Evolutionary conservation across 2,888 invertebrate genomes (phyloP).

Genomic region (Agrochola lota): DNA sequence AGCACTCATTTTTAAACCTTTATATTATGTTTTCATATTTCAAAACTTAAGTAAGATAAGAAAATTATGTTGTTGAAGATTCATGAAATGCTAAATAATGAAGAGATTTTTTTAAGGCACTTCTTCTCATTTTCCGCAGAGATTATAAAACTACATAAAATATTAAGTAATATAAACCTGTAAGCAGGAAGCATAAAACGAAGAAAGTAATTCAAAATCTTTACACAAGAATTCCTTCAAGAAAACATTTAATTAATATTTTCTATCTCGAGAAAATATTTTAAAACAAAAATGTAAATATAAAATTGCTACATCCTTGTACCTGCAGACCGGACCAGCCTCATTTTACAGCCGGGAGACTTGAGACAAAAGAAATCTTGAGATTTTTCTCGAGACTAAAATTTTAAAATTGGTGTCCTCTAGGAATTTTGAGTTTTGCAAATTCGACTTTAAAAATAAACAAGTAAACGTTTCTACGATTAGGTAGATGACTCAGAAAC

Average conservation of each 20-base stretch:
- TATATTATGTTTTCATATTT: not conserved
- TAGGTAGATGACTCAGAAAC: not conserved
- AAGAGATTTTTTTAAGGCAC: not conserved
- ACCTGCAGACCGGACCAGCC: conserved; percentile 35
- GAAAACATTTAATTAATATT: conserved; percentile 49
- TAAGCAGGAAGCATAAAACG: conserved; percentile 15
- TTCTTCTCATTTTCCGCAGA: conserved; percentile 6
- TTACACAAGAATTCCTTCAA: conserved; percentile 28
- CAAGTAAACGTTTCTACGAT: not conserved
- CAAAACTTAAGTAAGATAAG: not conserved
- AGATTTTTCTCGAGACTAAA: conserved; percentile 38
- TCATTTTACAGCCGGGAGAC: conserved; percentile 88
- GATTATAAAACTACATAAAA: conserved; percentile 13
- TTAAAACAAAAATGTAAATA: conserved; percentile 49
- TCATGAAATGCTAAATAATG: conserved; percentile 13
- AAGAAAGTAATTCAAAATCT: conserved; percentile 27
- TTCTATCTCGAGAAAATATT: conserved; percentile 45
- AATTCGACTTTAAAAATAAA: not conserved
- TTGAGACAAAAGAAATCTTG: conserved; percentile 85
- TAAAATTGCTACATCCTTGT: conserved; percentile 56
- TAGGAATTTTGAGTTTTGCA: conserved; percentile 1
- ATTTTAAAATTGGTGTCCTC: conserved; percentile 23
- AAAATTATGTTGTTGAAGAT: not conserved
- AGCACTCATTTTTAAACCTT: not conserved
- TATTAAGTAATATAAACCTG: conserved; percentile 11